Evolutionary conservation across 2,797 vertebrate species (phyloP), one percentile per base, ranked within the genome.

Genomic region (Leucoraja ocellata): DNA sequence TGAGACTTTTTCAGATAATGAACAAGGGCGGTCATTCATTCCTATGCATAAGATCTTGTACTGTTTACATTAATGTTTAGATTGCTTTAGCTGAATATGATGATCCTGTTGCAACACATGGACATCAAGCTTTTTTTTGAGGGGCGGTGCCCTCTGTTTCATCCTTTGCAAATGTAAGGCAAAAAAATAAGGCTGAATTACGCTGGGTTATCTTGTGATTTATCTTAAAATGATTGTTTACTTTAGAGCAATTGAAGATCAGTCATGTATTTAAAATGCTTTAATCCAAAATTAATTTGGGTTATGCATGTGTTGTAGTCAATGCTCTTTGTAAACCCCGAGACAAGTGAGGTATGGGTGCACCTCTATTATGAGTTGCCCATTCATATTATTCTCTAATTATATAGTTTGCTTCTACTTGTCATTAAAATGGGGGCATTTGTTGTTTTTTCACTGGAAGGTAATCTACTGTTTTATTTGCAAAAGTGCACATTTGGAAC

Each of bases 31-130:
- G 23, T 91, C 65, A 91, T 92, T 92, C 39, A 54, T 39, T 54
- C 39, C 71, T 76, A 92, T 73, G 71, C 90, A 92, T 74, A 39
- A 92, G 46, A 92, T 74, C 71, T n/a, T 76, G 36, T 46, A 54
- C n/a, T 92, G 90, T 92, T 92, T 92, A 92, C 90, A 76, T 91
- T 74, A 16, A 91, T 36, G 46, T 91, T 91, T 73, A 25, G 36
- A 32, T 91, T 25, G 68, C 90, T 91, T 54, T 91, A 91, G 90
- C 71, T 46, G 90, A 92, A 92, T 54, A 23, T 58, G 90, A 76
- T 18, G 25, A 74, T 92, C 23, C 46, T 92, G 71, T 92, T 58
- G 90, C 23, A 76, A 54, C 0, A 1, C 46, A 54, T 92, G 68
- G 63, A 88, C 21, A 88, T 65, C 61, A 68, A 14, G 61, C 61